Conservation (phyloP, 2,113 vertebrate species). For the Lepidiolamprologus cunningtoni region DNA sequence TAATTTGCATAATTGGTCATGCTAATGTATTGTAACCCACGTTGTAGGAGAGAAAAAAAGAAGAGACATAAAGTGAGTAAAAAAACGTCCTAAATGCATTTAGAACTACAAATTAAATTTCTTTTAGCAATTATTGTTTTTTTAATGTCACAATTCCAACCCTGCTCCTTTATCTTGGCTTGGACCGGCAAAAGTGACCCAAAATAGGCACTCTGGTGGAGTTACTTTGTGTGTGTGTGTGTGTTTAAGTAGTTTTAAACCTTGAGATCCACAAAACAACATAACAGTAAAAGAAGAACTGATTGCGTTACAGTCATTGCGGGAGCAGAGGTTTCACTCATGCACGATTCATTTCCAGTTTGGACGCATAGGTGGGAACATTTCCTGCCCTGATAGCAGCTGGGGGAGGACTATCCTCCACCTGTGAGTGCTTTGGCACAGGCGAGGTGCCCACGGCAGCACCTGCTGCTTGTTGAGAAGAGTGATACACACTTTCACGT, state of each 20-base stretch:
- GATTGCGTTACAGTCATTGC: rapidly evolving
- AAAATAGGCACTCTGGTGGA: not conserved
- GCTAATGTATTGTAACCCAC: no score
- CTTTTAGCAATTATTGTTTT: not conserved
- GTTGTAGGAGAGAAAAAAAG: no score
- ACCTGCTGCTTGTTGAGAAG: not conserved
- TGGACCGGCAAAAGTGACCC: not conserved
- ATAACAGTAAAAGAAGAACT: not conserved
- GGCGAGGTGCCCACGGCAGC: not conserved
- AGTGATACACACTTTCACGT: not conserved
- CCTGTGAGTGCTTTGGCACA: not conserved
- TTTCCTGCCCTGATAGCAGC: not conserved
- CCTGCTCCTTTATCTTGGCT: rapidly evolving
- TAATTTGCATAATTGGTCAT: no score
- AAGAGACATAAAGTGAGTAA: no score
- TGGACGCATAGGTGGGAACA: not conserved
- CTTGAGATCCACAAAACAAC: not conserved
- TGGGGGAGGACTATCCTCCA: not conserved
- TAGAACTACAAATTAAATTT: not conserved
- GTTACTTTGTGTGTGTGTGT: no score
- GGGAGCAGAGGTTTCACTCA: not conserved
- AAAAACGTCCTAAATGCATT: no score
- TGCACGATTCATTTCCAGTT: not conserved
- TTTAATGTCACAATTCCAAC: rapidly evolving
- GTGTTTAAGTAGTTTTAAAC: not conserved